Evolutionary conservation across 2,888 invertebrate species (phyloP), one percentile per base, ranked within the genome.

Genomic region (Hermodice carunculata): DNA sequence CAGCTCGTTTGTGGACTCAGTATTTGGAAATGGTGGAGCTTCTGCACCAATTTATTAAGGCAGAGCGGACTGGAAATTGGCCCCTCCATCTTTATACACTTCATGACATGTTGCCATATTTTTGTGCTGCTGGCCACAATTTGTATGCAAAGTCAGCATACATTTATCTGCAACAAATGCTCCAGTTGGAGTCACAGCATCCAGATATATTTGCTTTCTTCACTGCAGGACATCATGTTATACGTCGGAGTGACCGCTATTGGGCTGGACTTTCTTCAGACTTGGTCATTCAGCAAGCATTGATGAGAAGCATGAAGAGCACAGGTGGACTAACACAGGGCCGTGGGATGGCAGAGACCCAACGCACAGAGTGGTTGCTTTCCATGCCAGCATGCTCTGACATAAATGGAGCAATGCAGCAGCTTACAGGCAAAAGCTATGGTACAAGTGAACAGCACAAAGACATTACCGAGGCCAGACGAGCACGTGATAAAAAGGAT

Each of bases 221-320:
- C 48, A 19, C 42, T 3, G 2, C 54, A n/a, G 73, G 73, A 2
- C 29, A 48, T 31, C 73, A 73, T 61, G 70, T 72, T 29, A 37
- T 74, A 3, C 32, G 61, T 11, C 40, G 63, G 48, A 71, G 61
- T 48, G 70, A 76, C 46, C 46, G 74, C 24, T 69, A 61, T 40
- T 77, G 76, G 76, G 71, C 70, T 19, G 77, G 76, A 24, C 48
- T 78, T 11, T 67, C 75, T 14, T 62, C 73, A 32, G 76, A 78
- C 52, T 64, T 78, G 26, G 61, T 72, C 1, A 78, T 78, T 31
- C 75, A 76, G 53, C 77, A 78, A 53, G 66, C 61, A 2, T 61
- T 77, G 6, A 76, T 77, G 77, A 52, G 73, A 24, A 70, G 60
- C 29, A n/a, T 75, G 17, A 78, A 76, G 53, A 61, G 67, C 8